Percentiles rank a stretch among this genome's conserved stretches.
Evolutionary conservation across 2,113 vertebrate species (phyloP).

Genomic region (Xiphorhynchus elegans): DNA sequence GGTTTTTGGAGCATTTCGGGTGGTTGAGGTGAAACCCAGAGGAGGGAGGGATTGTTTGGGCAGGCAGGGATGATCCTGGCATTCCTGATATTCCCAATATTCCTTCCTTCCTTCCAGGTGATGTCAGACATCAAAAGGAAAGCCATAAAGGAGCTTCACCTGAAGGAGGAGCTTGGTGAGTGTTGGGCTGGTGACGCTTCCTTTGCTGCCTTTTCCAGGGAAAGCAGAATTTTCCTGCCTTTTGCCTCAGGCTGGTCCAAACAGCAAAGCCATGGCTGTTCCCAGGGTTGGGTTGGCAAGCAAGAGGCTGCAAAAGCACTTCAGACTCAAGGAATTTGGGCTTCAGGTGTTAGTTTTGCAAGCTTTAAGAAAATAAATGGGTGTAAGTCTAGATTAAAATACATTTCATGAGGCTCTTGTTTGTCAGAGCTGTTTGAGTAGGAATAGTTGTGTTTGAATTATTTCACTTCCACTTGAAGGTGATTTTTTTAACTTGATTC

Average conservation of each 20-base stretch:
- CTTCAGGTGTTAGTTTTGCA: not conserved
- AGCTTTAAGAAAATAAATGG: not conserved
- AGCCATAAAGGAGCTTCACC: conserved; percentile 84
- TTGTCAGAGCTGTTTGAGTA: not conserved
- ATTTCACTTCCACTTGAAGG: not conserved
- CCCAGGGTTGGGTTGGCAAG: not conserved
- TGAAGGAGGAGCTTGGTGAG: conserved; percentile 82
- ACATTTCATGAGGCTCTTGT: not conserved
- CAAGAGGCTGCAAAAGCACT: not conserved
- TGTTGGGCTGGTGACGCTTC: not conserved
- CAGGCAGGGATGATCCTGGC: not conserved
- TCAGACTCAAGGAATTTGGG: not conserved
- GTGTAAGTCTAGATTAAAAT: not conserved
- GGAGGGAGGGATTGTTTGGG: not conserved
- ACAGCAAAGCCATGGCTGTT: not conserved
- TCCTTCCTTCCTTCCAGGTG: conserved; percentile 73
- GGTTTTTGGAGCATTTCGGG: not conserved
- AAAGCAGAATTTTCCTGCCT: not conserved
- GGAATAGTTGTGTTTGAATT: not conserved
- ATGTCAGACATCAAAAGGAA: conserved; percentile 88
- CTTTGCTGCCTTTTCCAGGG: not conserved
- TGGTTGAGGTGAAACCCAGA: not conserved
- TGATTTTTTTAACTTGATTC: not conserved
- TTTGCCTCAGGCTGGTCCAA: not conserved
- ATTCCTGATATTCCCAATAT: not conserved